A percentile compares a stretch with the other conserved stretches of the same genome.
phyloP scores from a whole-genome alignment of 2,888 invertebrate genomes.

The Mycalesis mineus region DNA sequence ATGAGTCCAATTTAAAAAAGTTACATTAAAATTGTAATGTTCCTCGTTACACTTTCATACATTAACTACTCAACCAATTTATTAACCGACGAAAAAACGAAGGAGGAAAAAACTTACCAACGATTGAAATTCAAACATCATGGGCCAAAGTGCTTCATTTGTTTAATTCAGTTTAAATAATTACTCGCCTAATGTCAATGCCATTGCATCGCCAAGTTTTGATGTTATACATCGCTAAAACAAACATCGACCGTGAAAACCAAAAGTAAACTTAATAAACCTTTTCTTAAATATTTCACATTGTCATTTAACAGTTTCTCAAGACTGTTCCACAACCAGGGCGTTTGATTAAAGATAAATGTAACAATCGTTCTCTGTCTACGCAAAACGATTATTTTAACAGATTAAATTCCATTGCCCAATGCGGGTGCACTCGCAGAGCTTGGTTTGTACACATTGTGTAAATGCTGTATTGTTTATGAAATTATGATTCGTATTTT shows the following conservation, averaged over 20 bases:
- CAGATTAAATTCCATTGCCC: conserved; percentile 10
- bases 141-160: too few species aligned
- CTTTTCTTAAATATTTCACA: background rate
- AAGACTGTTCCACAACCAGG: conserved; percentile 9
- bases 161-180: too few species aligned
- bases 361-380: conserved; percentile 5
- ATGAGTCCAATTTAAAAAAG: too few species aligned
- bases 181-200: too few species aligned
- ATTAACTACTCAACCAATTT: too few species aligned
- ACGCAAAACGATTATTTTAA: conserved; percentile 10
- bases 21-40: too few species aligned
- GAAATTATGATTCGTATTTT: background rate
- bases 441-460: conserved; percentile 8
- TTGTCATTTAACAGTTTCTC: conserved; percentile 8
- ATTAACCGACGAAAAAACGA: too few species aligned
- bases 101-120: too few species aligned
- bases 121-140: too few species aligned
- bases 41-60: too few species aligned
- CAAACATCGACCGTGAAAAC: background rate
- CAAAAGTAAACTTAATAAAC: background rate
- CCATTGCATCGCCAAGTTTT: too few species aligned
- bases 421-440: conserved; percentile 3
- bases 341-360: conserved; percentile 17
- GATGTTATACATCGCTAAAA: too few species aligned
- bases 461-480: conserved; percentile 1